Base-by-base conservation (phyloP, 2,797 vertebrate genomes). In the Vespertilio murinus region DNA sequence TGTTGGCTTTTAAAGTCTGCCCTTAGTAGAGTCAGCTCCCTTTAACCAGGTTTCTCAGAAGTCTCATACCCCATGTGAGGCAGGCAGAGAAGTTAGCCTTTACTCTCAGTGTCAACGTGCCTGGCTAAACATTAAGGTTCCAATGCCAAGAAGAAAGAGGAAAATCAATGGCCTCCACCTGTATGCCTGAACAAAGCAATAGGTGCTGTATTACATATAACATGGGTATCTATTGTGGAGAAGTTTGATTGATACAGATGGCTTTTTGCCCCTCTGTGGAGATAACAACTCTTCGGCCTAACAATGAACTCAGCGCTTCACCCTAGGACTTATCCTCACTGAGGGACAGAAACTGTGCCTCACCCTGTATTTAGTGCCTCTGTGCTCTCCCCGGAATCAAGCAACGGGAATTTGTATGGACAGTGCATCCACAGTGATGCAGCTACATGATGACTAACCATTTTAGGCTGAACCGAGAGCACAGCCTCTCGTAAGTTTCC, bases 401-500 rank as follows among this genome's bases (percentile, higher is more conserved):
- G 59, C 7, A 1, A 16, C 71, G 54, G 84, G 45, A 85, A 88
- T 96, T 94, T 88, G 30, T 89, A 89, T 74, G 84, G 95, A 64
- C 54, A 17, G 22, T 64, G 75, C 4, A 1, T 82, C 9, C 0
- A 70, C 70, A 71, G 61, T 89, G 90, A 95, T 88, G 93, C 78
- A 56, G 78, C 78, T 52, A 14, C 91, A 52, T 94, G 81, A 92
- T 94, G 90, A 95, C 71, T 95, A 94, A 92, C 81, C 90, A 89
- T 96, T 96, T 95, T 56, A 95, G 93, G 92, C 92, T 94, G 95
- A 96, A 88, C 90, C 45, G 95, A 95, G 90, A 95, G 91, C 77
- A 59, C 95, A 97, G 97, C 91, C 93, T 74, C 85, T 97, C 56
- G 14, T 49, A 97, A 96, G 93, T 98, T 98, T 98, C 97, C 98